These are phyloP conservation scores for Magallana angulata DNA, from an alignment of 1,140 invertebrate genomes.

Conservation along the genomic window DNA sequence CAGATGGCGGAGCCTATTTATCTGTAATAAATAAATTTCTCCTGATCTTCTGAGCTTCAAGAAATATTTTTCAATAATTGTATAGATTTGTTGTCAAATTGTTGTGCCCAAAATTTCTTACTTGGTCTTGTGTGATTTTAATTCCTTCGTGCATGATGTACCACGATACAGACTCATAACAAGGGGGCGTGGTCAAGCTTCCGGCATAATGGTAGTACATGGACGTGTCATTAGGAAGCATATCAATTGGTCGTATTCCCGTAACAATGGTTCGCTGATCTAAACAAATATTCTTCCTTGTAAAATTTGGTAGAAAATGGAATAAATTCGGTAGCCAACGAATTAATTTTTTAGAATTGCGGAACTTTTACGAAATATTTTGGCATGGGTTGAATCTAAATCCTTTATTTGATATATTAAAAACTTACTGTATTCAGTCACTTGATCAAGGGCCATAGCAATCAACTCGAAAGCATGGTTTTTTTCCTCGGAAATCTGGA, in stretches of 20 bases:
- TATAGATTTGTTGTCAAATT: neutral
- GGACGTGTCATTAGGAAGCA: constrained; percentile 49
- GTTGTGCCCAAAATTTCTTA: constrained; percentile 29
- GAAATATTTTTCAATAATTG: neutral
- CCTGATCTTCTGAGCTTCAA: neutral
- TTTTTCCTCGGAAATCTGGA: constrained; percentile 21
- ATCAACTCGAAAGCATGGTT: constrained; percentile 25
- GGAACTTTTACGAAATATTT: neutral
- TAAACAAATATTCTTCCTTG: constrained; percentile 8
- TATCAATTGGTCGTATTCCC: constrained; percentile 34
- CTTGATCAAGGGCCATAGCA: constrained; percentile 29
- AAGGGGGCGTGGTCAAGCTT: constrained; percentile 87
- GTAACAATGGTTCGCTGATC: constrained; percentile 35
- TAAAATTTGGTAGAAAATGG: neutral
- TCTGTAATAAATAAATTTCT: constrained; percentile 6
- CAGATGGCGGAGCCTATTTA: constrained; percentile 42
- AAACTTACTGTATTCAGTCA: constrained; percentile 26
- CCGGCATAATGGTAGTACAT: constrained; percentile 84
- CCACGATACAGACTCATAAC: constrained; percentile 87
- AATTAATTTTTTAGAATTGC: neutral
- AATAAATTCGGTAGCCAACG: neutral
- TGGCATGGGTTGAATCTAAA: neutral
- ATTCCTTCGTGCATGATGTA: constrained; percentile 84
- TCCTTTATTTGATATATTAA: neutral
- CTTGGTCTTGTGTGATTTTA: constrained; percentile 86